phyloP scores from a whole-genome alignment of 2,888 invertebrate species.

The Eurytoma californica region DNA sequence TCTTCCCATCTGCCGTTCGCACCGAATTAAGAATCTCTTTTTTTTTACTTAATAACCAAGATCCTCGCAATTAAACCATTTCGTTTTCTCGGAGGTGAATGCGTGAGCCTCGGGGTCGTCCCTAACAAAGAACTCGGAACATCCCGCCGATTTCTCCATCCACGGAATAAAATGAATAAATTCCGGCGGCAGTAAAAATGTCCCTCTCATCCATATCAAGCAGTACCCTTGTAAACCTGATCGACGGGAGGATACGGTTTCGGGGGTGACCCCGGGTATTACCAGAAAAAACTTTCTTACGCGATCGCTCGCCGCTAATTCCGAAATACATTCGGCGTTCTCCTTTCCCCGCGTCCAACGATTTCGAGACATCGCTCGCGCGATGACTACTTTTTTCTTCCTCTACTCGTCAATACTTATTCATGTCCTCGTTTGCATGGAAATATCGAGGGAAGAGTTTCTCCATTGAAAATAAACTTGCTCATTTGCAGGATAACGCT shows the following conservation, averaged over 20 bases:
- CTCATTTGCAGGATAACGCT: background rate
- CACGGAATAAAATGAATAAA: constrained; percentile 30
- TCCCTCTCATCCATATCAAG: constrained; percentile 17
- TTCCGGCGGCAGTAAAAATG: constrained; percentile 49
- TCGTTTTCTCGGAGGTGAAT: background rate
- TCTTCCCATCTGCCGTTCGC: background rate
- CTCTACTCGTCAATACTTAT: constrained; percentile 34
- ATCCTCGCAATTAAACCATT: too few species aligned
- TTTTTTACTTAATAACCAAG: background rate
- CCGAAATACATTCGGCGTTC: background rate
- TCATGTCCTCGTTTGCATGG: constrained; percentile 45
- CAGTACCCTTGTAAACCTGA: constrained; percentile 49
- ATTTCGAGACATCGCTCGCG: background rate
- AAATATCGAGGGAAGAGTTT: background rate
- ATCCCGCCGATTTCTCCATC: constrained; percentile 21
- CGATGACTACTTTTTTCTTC: constrained; percentile 13
- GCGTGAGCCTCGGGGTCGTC: background rate
- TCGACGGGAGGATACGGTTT: constrained; percentile 55
- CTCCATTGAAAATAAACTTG: background rate
- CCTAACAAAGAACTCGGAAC: background rate
- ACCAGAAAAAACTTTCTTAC: constrained; percentile 29
- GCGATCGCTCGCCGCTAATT: constrained; percentile 1
- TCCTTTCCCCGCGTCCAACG: background rate
- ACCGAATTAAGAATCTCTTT: background rate
- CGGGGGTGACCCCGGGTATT: constrained; percentile 29